phyloP scores from a whole-genome alignment of 2,888 invertebrate genomes.

The Chloromyia formosa region DNA sequence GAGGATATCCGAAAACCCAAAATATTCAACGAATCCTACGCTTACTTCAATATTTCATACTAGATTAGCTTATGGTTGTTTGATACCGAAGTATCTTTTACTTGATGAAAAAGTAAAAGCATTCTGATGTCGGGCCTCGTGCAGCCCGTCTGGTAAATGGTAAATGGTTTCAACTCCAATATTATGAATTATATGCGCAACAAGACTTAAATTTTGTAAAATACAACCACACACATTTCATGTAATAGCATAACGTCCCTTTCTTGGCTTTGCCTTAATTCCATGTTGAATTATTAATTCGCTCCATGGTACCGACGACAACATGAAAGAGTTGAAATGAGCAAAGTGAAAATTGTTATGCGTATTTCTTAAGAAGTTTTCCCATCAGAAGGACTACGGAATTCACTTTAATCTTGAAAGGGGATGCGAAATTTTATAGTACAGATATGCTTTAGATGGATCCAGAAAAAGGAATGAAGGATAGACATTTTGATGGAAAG shows the following conservation, averaged over 20 bases:
- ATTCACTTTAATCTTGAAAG: neutral
- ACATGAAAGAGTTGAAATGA: slow-evolving; percentile 4
- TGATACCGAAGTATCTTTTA: neutral
- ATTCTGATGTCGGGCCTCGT: neutral
- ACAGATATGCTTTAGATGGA: no score
- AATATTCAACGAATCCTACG: neutral
- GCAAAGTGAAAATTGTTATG: neutral
- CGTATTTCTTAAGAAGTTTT: neutral
- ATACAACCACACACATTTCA: neutral
- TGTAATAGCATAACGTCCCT: neutral
- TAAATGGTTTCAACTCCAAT: slow-evolving; percentile 3
- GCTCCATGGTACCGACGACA: neutral
- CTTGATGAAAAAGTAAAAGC: slow-evolving; percentile 6
- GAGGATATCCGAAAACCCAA: no score
- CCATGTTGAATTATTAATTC: slow-evolving; percentile 10
- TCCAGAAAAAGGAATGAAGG: no score
- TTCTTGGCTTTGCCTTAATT: neutral
- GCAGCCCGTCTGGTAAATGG: neutral
- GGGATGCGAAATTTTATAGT: no score
- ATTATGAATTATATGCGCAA: neutral
- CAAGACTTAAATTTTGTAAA: neutral
- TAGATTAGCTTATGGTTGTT: neutral
- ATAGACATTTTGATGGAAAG: no score
- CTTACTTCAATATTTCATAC: neutral
- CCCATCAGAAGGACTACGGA: neutral